Evolutionary conservation across 2,113 vertebrate genomes (phyloP).

Genomic region (Piprites chloris): DNA sequence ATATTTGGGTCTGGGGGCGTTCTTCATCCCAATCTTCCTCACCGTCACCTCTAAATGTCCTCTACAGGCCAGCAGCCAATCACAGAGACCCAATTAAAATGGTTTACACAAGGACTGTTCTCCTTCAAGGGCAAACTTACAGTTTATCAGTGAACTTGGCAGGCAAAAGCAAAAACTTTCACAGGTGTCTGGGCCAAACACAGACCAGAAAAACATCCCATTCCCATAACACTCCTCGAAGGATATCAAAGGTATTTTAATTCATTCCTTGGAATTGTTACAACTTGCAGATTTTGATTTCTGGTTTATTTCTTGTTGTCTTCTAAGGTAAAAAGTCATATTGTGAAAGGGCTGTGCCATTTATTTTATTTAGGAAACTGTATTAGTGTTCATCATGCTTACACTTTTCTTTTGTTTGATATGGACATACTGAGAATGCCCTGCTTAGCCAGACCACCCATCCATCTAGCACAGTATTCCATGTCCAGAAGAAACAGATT

Average conservation of each 20-base stretch:
- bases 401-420: neutral
- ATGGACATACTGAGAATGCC: neutral
- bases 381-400: neutral
- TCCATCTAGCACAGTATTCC: neutral
- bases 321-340: neutral
- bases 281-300: neutral
- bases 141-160: no score
- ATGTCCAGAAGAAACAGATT: neutral
- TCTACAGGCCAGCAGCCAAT: no score
- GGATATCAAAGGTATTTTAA: neutral
- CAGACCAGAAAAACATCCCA: no score
- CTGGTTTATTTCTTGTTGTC: neutral
- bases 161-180: no score
- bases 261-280: neutral
- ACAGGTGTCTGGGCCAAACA: no score
- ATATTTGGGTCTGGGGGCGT: no score
- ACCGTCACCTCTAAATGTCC: no score
- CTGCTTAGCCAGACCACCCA: neutral
- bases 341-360: neutral
- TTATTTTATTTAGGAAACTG: neutral
- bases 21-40: no score
- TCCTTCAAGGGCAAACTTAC: no score
- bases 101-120: no score
- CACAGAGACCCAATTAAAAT: no score
- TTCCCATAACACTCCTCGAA: no score